Evolutionary conservation across 1,140 invertebrate species (phyloP).

Genomic region (Pentalonia nigronervosa): DNA sequence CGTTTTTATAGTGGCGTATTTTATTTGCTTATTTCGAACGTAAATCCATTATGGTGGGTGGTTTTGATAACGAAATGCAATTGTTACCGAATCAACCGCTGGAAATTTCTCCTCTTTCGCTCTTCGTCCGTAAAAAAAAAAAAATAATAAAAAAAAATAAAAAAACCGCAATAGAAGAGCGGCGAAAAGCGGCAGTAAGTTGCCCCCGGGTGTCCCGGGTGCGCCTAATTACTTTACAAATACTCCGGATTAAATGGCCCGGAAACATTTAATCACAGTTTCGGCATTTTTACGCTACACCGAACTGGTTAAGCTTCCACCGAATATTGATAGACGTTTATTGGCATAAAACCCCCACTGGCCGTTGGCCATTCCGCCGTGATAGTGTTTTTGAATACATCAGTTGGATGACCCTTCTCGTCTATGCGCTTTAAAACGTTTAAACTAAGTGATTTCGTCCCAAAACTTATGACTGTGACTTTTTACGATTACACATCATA

Average conservation of each 20-base stretch:
- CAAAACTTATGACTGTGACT: background rate
- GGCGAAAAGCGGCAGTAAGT: constrained; percentile 6
- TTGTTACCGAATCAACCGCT: constrained; percentile 56
- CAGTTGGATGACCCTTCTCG: background rate
- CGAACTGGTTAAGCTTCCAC: constrained; percentile 51
- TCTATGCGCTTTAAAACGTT: background rate
- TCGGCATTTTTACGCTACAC: constrained; percentile 56
- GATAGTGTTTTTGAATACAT: background rate
- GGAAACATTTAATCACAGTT: constrained; percentile 58
- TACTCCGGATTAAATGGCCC: constrained; percentile 53
- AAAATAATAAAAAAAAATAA: background rate
- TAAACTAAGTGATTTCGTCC: background rate
- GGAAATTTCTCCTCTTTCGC: background rate
- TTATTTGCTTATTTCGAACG: constrained; percentile 31
- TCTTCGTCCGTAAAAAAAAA: background rate
- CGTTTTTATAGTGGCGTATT: background rate
- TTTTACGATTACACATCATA: background rate
- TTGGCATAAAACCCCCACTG: constrained; percentile 13
- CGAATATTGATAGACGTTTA: constrained; percentile 53
- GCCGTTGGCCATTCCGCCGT: background rate
- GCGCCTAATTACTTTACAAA: constrained; percentile 57
- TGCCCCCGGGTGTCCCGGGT: constrained; percentile 41
- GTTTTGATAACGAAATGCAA: constrained; percentile 52
- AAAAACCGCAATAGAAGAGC: background rate
- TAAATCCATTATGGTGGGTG: constrained; percentile 43